These are phyloP conservation scores for Venustoraphidia nigricollis DNA, from an alignment of 2,888 invertebrate species.

Conservation along the genomic window DNA sequence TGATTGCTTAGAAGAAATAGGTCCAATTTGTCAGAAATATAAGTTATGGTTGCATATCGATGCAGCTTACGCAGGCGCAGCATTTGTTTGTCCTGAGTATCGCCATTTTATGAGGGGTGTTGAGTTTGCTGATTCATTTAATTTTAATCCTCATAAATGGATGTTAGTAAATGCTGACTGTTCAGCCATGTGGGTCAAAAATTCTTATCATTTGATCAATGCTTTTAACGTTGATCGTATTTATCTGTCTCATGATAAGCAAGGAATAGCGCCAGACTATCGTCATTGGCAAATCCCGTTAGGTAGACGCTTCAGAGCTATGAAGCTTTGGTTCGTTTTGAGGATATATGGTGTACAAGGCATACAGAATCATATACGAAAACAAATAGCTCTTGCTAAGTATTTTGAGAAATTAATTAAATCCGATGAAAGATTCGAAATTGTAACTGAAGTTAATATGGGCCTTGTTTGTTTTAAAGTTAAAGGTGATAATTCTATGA, in stretches of 20 bases:
- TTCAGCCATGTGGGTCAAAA: conserved; percentile 81
- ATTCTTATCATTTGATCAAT: conserved; percentile 62
- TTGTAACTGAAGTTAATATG: conserved; percentile 54
- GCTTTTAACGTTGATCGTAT: conserved; percentile 85
- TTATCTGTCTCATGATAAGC: conserved; percentile 63
- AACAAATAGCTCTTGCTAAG: conserved; percentile 58
- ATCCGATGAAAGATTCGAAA: conserved; percentile 62
- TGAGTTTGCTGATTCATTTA: conserved; percentile 75
- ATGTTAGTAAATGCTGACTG: conserved; percentile 90
- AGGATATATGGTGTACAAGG: conserved; percentile 69
- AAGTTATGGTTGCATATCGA: conserved; percentile 88
- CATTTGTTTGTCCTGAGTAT: conserved; percentile 85
- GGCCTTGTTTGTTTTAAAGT: conserved; percentile 84
- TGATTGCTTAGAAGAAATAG: conserved; percentile 73
- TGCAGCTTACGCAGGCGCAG: conserved; percentile 89
- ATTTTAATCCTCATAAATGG: conserved; percentile 94
- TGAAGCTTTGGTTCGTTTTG: conserved; percentile 87
- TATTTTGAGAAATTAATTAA: conserved; percentile 58
- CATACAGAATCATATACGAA: conserved; percentile 59
- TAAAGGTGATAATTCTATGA: conserved; percentile 53
- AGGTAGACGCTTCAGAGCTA: conserved; percentile 72
- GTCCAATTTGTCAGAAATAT: conserved; percentile 59
- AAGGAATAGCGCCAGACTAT: conserved; percentile 46
- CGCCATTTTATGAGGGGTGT: conserved; percentile 61
- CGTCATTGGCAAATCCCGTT: conserved; percentile 80